Evolutionary conservation across 2,888 invertebrate genomes (phyloP).

Genomic region (Linyphia triangularis): DNA sequence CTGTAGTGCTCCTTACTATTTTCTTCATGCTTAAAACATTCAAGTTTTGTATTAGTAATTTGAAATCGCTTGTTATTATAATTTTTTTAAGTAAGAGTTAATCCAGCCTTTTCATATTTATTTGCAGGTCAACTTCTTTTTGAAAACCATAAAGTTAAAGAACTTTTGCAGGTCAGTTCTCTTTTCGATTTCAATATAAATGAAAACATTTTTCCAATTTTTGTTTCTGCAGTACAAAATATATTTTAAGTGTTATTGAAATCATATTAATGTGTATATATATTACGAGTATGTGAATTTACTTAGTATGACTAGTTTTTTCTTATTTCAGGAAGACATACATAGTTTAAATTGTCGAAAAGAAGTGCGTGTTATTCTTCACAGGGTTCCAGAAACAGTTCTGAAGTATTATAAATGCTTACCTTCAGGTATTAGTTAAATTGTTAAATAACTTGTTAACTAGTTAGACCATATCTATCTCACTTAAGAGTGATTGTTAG

Average conservation of each 20-base stretch:
- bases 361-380: constrained; percentile 13
- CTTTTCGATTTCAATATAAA: background rate
- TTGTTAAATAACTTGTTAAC: too few species aligned
- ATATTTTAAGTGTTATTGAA: background rate
- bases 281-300: too few species aligned
- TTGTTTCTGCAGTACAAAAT: too few species aligned
- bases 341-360: background rate
- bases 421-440: constrained; percentile 6
- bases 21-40: too few species aligned
- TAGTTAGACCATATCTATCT: too few species aligned
- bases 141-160: background rate
- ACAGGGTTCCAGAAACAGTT: constrained; percentile 22
- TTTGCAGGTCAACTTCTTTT: background rate
- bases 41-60: too few species aligned
- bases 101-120: too few species aligned
- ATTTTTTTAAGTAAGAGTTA: too few species aligned
- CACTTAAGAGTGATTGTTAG: too few species aligned
- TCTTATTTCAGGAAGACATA: background rate
- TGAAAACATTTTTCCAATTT: too few species aligned
- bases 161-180: background rate
- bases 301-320: background rate
- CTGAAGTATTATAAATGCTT: constrained; percentile 29
- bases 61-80: too few species aligned
- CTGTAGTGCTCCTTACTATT: too few species aligned
- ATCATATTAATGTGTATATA: background rate